Conservation (phyloP, 2,888 invertebrate species). For the Hecatera dysodea region DNA sequence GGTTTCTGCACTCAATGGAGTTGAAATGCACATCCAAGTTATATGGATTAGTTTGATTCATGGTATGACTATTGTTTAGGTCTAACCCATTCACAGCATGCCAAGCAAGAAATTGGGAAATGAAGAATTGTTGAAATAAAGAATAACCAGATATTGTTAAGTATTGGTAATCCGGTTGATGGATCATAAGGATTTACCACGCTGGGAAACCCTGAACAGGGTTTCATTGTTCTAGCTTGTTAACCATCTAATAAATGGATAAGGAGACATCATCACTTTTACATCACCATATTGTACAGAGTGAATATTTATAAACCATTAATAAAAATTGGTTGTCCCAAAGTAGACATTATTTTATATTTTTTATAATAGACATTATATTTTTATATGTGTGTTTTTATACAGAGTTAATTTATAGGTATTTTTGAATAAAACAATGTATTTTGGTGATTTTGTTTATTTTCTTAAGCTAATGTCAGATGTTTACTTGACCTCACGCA, state of each 20-base stretch:
- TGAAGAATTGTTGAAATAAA: too few species aligned
- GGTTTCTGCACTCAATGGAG: too few species aligned
- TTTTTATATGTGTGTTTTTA: conserved; percentile 8
- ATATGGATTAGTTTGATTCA: too few species aligned
- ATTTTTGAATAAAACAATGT: conserved; percentile 70
- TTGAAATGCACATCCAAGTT: too few species aligned
- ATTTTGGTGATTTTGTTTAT: conserved; percentile 78
- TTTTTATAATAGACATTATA: conserved; percentile 3
- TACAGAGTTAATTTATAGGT: neutral
- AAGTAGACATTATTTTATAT: neutral
- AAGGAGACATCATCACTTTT: neutral
- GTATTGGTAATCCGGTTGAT: neutral
- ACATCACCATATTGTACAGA: neutral
- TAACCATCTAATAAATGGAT: neutral
- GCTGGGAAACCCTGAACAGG: neutral
- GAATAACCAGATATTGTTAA: neutral
- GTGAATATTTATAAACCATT: neutral
- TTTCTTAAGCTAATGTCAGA: conserved; percentile 83
- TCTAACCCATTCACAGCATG: too few species aligned
- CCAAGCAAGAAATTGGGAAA: too few species aligned
- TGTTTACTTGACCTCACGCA: conserved; percentile 94
- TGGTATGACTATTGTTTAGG: too few species aligned
- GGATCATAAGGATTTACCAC: neutral
- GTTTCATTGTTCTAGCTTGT: neutral
- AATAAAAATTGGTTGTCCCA: neutral